A percentile compares a stretch with the other conserved stretches of the same genome.
phyloP scores from a whole-genome alignment of 1,140 invertebrate genomes.

The Dendroctonus valens region DNA sequence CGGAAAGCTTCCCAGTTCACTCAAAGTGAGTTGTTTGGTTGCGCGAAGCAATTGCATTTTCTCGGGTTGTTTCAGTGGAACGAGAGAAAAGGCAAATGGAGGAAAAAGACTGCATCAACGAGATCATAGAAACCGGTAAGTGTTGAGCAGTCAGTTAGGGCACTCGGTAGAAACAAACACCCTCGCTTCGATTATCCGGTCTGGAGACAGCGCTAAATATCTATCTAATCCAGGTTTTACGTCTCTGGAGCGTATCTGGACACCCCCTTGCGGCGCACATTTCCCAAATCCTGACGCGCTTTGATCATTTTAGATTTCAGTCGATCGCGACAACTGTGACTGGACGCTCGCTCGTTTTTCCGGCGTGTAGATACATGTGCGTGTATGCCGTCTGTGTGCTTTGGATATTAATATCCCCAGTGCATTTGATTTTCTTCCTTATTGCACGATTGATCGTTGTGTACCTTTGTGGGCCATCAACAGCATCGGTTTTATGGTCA shows the following conservation, averaged over 20 bases:
- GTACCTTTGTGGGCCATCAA: too few species aligned
- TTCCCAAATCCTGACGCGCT: slow-evolving; percentile 3
- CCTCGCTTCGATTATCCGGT: too few species aligned
- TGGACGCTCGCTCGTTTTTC: neutral
- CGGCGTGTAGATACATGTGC: too few species aligned
- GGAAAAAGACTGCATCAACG: slow-evolving; percentile 43
- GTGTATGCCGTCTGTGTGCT: too few species aligned
- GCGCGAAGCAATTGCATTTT: neutral
- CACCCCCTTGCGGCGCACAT: slow-evolving; percentile 4
- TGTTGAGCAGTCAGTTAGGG: slow-evolving; percentile 10
- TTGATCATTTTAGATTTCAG: slow-evolving; percentile 5
- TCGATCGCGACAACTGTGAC: slow-evolving; percentile 8
- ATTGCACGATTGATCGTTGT: too few species aligned
- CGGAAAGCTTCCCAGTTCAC: slow-evolving; percentile 55
- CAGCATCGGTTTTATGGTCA: too few species aligned
- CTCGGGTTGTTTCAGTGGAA: slow-evolving; percentile 42
- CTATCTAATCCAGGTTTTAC: neutral
- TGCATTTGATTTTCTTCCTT: too few species aligned
- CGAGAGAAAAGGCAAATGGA: slow-evolving; percentile 44
- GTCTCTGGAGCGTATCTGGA: neutral
- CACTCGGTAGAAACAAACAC: too few species aligned
- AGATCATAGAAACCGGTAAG: slow-evolving; percentile 45
- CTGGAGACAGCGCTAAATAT: too few species aligned
- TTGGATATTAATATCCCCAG: too few species aligned
- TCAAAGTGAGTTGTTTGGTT: slow-evolving; percentile 51